phyloP scores from a whole-genome alignment of 2,797 vertebrate species.

The Melanotaenia boesemani region DNA sequence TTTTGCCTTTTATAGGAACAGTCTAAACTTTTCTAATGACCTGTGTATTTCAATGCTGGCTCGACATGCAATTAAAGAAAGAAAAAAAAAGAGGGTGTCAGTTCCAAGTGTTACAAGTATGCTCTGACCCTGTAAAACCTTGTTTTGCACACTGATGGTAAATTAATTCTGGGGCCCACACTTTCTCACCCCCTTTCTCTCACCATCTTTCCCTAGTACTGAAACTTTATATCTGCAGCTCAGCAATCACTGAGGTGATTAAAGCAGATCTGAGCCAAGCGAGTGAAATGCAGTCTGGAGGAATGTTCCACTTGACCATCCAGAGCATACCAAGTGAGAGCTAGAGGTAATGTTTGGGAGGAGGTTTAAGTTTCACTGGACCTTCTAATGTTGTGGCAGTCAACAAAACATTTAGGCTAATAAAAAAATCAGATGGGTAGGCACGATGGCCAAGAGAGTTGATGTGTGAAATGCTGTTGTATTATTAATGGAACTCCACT shows the following conservation, averaged over 20 bases:
- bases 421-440: constrained; percentile 59
- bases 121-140: constrained; percentile 52
- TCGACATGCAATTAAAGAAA: neutral
- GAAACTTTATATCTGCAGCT: constrained; percentile 76
- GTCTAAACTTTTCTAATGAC: neutral
- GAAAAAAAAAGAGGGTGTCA: no score
- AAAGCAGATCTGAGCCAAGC: constrained; percentile 75
- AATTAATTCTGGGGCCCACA: constrained; percentile 47
- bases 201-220: constrained; percentile 50
- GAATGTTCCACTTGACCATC: constrained; percentile 85
- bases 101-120: constrained; percentile 2
- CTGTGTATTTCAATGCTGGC: neutral
- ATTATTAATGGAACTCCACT: constrained; percentile 33
- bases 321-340: constrained; percentile 78
- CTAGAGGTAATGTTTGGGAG: constrained; percentile 51
- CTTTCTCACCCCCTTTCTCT: constrained; percentile 27
- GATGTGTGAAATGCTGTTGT: constrained; percentile 45
- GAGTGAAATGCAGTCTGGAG: constrained; percentile 74
- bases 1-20: neutral
- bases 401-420: constrained; percentile 70
- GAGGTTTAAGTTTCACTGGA: constrained; percentile 69
- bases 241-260: constrained; percentile 77
- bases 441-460: constrained; percentile 45
- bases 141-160: constrained; percentile 46
- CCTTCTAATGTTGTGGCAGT: constrained; percentile 67